Evolutionary conservation across 2,113 vertebrate species (phyloP), one percentile per base, ranked within the genome.

Genomic region (Lichenostomus cassidix): DNA sequence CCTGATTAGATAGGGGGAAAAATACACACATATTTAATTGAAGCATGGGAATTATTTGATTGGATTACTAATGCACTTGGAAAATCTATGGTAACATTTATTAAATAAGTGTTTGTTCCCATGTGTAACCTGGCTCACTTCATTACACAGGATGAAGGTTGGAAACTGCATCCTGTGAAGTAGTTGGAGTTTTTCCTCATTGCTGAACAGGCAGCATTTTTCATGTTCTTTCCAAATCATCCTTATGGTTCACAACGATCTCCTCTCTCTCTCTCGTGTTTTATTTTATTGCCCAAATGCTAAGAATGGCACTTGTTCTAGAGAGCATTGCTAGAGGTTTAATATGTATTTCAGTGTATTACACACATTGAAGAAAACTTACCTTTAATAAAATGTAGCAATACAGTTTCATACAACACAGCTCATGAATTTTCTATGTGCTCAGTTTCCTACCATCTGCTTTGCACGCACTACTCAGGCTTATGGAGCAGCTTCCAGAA

Each of bases 361-460:
- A 42, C n/a, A 59, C 25, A 74, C 39, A 31, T 6, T 60, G 29
- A 56, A 78, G 79, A 67, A 81, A 90, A 25, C 4, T 23, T n/a
- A 44, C 49, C 25, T 63, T 92, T 73, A 79, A 78, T 65, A 69
- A 85, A 89, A 79, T 55, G 20, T 39, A 59, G 59, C 42, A 60
- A 55, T 33, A 42, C 64, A 44, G 60, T 71, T 63, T 52, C 44
- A 84, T 11, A 37, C 56, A 94, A 63, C 33, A 59, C 28, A 56
- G 44, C 15, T 52, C 31, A 9, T 33, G 5, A 63, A n/a, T 85
- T 90, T 90, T 88, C 52, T 77, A 31, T 16, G 17, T 90, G 42
- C 67, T 86, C 83, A 11, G 24, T 83, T 90, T 86, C 55, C 79
- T 59, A 73, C 90, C 87, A 88, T 95, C 91, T 95, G 93, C 63